phyloP scores from a whole-genome alignment of 2,888 invertebrate genomes.

The Tanypteryx hageni region DNA sequence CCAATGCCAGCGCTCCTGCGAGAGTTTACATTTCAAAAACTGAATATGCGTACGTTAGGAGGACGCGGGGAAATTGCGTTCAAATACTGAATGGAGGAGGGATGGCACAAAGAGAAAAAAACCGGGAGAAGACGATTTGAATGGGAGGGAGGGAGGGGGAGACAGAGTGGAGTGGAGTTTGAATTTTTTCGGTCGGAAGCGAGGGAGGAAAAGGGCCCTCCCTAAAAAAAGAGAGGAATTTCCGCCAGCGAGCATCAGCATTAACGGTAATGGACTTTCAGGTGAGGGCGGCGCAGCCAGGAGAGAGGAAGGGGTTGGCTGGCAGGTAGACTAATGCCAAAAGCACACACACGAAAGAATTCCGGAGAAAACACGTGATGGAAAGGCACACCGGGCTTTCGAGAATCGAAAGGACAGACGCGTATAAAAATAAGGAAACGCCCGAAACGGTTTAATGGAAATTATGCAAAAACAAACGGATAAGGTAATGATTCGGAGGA shows the following conservation, averaged over 20 bases:
- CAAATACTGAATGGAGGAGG: not conserved
- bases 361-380: not conserved
- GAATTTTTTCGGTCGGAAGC: slow-evolving; percentile 28
- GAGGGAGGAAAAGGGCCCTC: slow-evolving; percentile 12
- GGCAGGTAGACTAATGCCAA: not conserved
- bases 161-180: not conserved
- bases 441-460: slow-evolving; percentile 9
- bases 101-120: not conserved
- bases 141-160: not conserved
- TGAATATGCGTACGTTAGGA: not conserved
- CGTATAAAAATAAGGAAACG: slow-evolving; percentile 1
- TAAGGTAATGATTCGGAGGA: not conserved
- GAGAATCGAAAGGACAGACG: not conserved
- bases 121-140: not conserved
- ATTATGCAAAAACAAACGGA: slow-evolving; percentile 1
- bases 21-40: not conserved
- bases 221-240: slow-evolving; percentile 39
- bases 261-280: slow-evolving; percentile 57
- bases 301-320: not conserved
- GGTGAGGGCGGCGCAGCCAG: slow-evolving; percentile 5
- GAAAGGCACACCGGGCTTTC: not conserved
- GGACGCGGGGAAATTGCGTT: not conserved
- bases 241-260: slow-evolving; percentile 60
- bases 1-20: not conserved
- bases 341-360: not conserved